Base-by-base conservation (phyloP, 1,140 invertebrate species). In the Zaprionus camerounensis region DNA sequence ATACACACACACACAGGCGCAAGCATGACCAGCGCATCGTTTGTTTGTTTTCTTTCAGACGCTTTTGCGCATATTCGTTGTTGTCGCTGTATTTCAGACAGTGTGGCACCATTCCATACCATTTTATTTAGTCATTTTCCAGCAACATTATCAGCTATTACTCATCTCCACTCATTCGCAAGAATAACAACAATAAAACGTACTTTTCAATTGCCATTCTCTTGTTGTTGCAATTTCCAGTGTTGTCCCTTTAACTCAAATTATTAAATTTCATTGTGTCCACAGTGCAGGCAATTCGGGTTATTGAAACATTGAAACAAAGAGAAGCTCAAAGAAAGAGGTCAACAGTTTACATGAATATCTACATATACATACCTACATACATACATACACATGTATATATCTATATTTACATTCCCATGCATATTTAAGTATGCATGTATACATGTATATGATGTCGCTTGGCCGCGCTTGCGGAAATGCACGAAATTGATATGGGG, bases 21-120 rank as follows among this genome's bases (percentile, higher is more conserved):
- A 36, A 4, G n/a, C 34, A 56, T 62, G 34, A 12, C 53, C 41
- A 69, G 64, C 65, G 63, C 68, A 73, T 84, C 80, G 81, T 84
- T 84, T 80, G 82, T 78, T 84, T 85, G 62, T 77, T 72, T 77
- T 76, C 69, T 56, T 76, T 76, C 62, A 53, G 67, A 53, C 63
- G 46, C 58, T 73, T 63, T 64, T 67, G 80, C 65, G 41, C 41
- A 46, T 46, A 46, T 46, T 46, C 41, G 41, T 46, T 41, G 38
- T 78, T 31, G 53, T 77, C 82, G 75, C 82, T 85, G 75, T 70
- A 86, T 81, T 85, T 85, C 82, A 85, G 82, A 85, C 82, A 85
- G 75, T 86, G 70, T 86, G 82, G 82, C 82, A 85, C 82, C 82
- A 77, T 77, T 83, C 80, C 80, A 83, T 80, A 70, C 81, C 66